These are phyloP conservation scores for Apocrypta bakeri DNA, from an alignment of 1,140 invertebrate species.

Conservation along the genomic window DNA sequence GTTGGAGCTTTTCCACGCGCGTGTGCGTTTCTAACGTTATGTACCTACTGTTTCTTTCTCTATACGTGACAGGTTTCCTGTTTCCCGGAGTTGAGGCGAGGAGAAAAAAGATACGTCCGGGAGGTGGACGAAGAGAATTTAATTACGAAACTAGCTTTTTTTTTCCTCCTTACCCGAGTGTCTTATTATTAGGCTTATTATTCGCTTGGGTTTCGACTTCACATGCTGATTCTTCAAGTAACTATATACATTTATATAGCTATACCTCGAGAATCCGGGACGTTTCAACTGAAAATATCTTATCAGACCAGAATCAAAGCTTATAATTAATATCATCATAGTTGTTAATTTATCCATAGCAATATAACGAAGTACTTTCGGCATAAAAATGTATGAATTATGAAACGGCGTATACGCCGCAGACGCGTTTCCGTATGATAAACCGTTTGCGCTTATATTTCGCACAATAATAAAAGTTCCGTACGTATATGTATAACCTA, in stretches of 20 bases:
- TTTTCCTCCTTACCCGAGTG: not conserved
- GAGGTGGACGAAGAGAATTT: constrained; percentile 16
- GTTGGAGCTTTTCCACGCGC: not conserved
- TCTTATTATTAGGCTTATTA: not conserved
- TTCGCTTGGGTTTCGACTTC: not conserved
- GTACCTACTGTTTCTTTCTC: not conserved
- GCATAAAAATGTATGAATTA: not conserved
- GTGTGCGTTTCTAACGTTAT: not conserved
- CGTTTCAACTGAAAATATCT: not conserved
- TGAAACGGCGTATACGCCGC: not conserved
- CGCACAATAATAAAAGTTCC: not conserved
- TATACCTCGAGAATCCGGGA: not conserved
- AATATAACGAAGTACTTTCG: not conserved
- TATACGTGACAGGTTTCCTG: constrained; percentile 12
- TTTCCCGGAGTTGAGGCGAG: constrained; percentile 9
- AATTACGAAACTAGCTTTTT: constrained; percentile 6
- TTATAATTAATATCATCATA: not conserved
- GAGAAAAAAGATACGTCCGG: not conserved
- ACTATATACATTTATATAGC: not conserved
- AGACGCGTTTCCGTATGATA: not conserved
- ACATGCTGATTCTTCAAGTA: not conserved
- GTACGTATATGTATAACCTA: not conserved
- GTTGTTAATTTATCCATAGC: no score
- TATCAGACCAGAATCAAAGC: not conserved
- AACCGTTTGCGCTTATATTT: not conserved